Evolutionary conservation across 2,888 invertebrate genomes (phyloP), one percentile per base, ranked within the genome.

Genomic region (Nomada hirtipes): DNA sequence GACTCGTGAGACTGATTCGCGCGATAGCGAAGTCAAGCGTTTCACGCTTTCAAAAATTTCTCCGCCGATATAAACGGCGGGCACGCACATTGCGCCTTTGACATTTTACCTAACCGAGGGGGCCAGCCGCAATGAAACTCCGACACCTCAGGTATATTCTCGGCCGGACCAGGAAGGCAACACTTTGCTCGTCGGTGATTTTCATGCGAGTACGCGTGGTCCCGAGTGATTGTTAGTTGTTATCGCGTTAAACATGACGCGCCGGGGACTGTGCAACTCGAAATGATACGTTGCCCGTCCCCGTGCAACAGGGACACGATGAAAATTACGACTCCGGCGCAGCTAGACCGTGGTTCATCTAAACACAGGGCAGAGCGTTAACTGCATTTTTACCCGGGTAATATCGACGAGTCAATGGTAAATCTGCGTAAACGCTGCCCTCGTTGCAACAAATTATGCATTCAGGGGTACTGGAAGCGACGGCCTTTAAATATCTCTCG

Each of bases 201-300:
- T 81, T 78, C 81, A 81, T 81, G 65, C 73, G 73, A 64, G 79
- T 63, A 64, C 73, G 71, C 77, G 77, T 72, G 76, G 70, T n/a
- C 29, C 47, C 55, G 44, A 36, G 55, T 72, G 81, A 81, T 81
- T 81, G 80, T 81, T 59, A 50, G 81, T 55, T 65, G 81, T 81
- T 79, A 81, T 81, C 73, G 79, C 69, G 53, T 79, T 81, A 79
- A 79, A 81, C 73, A 65, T n/a, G 73, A 74, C 69, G 69, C 68
- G 36, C 59, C 11, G 26, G 26, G 36, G 59, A 36, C 60, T n/a
- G 57, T 4, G 73, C 61, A 72, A 64, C 68, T 63, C 60, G 63
- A 81, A 81, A 81, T 81, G 69, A 81, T 79, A 81, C 73, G 81
- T 81, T 81, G 53, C 26, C 50, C 36, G 63, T 20, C 26, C 36